Conservation (phyloP, 1,140 invertebrate genomes). For the Neodiprion fabricii region DNA sequence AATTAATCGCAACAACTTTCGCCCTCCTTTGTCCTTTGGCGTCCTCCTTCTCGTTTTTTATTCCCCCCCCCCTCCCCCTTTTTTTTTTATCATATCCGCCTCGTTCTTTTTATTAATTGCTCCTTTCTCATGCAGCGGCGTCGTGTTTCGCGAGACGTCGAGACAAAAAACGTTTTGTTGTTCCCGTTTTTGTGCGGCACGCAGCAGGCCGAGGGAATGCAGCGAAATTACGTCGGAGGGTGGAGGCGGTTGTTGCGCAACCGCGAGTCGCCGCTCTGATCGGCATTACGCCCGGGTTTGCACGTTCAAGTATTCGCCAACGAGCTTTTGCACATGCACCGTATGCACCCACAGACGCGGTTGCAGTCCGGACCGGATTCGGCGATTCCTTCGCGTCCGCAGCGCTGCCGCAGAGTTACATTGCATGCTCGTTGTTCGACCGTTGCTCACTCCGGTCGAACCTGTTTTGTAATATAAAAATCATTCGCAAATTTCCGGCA, state of each 20-base stretch:
- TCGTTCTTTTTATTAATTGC: too few species aligned
- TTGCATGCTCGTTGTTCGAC: neutral
- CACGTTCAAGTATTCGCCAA: neutral
- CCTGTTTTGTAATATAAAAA: neutral
- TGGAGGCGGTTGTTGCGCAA: neutral
- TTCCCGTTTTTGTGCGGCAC: too few species aligned
- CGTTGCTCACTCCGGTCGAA: neutral
- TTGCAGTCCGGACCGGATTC: neutral
- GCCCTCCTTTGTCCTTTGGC: too few species aligned
- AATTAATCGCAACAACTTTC: too few species aligned
- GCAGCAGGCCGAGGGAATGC: neutral
- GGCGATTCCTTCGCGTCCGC: neutral
- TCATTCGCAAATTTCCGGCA: neutral
- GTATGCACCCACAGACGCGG: neutral
- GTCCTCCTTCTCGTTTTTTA: too few species aligned
- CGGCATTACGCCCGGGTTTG: neutral
- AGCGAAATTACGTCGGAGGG: neutral
- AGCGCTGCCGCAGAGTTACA: neutral
- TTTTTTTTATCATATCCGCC: too few species aligned
- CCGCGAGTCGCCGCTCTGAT: neutral
- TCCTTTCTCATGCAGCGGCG: too few species aligned
- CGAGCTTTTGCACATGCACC: neutral
- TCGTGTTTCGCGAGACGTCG: too few species aligned
- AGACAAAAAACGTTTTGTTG: too few species aligned
- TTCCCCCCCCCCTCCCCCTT: too few species aligned